Conservation (phyloP, 2,797 vertebrate species). For the Gorsachius magnificus region DNA sequence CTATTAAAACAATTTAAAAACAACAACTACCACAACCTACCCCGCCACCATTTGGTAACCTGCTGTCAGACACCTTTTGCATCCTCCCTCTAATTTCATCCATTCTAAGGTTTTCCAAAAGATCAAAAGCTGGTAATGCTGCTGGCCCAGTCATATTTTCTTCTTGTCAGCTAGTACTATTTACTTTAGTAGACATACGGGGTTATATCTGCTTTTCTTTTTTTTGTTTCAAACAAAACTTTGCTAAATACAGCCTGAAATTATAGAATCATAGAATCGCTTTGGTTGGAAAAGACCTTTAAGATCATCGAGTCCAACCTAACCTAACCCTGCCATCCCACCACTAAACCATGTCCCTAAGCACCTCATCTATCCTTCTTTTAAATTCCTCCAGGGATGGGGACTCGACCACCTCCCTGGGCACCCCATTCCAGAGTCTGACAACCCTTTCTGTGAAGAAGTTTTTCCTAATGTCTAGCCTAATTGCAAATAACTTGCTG, state of each 20-base stretch:
- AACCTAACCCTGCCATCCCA: no score
- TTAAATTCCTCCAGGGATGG: no score
- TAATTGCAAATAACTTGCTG: neutral
- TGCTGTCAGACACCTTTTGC: neutral
- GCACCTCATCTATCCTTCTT: no score
- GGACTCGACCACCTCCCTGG: no score
- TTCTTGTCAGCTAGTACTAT: neutral
- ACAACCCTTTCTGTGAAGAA: no score
- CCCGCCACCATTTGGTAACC: neutral
- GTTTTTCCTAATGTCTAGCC: no score
- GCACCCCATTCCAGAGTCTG: no score
- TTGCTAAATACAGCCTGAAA: neutral
- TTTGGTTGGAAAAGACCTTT: no score
- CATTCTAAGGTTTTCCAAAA: slow-evolving; percentile 15
- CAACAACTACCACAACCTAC: neutral
- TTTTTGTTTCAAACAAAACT: neutral
- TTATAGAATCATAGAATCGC: no score
- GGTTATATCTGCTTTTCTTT: neutral
- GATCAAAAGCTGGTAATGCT: neutral
- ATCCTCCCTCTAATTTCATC: neutral
- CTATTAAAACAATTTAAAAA: neutral
- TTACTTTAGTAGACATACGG: neutral
- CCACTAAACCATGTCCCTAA: no score
- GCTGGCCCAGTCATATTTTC: neutral
- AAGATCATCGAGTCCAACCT: no score